Evolutionary conservation across 1,140 invertebrate species (phyloP), one percentile per base, ranked within the genome.

Genomic region (Drosophila suzukii): DNA sequence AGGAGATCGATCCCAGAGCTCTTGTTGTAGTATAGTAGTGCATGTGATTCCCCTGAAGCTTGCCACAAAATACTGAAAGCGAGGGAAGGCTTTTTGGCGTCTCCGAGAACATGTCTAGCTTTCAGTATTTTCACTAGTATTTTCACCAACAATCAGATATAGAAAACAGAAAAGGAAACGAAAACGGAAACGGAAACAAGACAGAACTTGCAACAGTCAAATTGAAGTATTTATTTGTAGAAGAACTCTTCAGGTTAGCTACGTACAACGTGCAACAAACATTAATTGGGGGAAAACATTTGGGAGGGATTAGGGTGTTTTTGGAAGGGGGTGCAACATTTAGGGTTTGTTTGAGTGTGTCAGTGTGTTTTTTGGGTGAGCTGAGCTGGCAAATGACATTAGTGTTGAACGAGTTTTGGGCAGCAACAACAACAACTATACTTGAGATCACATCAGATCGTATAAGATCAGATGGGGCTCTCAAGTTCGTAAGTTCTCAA

Each of bases 361-460:
- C 12, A 43, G 72, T 67, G 53, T 72, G 36, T 68, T 41, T 34
- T 34, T 27, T 12, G 54, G 76, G 80, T 86, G 81, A 81, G 74
- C 65, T 49, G 63, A n/a, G 41, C 61, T 75, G 58, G 70, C 62
- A 47, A 43, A 77, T 84, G 76, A 61, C 46, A 81, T 85, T 85
- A 82, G 75, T 85, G 62, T 72, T 65, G 41, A 27, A 55, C 47
- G 50, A 32, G 36, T 54, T 63, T 50, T 32, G 49, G 65, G 82
- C 83, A 85, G 65, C 81, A 86, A 88, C 82, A 88, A 86, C 82
- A 88, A 88, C 83, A 79, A 85, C 60, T 55, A 65, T 47, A 70
- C 51, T 71, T 71, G 66, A 71, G 68, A 72, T 41, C 67, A 4
- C 24, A 39, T 57, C 67, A 13, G 36, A 57, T 63, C 27, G 32